Percentiles rank a stretch among this genome's conserved stretches.
phyloP scores from a whole-genome alignment of 1,140 invertebrate genomes.

The Apis mellifera region DNA sequence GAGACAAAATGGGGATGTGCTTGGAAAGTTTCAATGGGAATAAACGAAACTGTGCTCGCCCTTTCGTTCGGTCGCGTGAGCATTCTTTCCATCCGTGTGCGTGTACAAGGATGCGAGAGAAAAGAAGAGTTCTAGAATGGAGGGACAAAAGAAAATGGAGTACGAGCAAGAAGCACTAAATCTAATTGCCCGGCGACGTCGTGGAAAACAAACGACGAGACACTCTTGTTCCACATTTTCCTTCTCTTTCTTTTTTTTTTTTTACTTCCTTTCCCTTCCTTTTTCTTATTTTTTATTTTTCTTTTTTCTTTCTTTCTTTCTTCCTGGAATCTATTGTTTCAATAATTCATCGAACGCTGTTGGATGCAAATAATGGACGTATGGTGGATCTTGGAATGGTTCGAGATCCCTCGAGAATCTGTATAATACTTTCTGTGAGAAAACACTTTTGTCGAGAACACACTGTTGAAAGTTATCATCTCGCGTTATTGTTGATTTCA shows the following conservation, averaged over 20 bases:
- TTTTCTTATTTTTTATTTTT: not conserved
- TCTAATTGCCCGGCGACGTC: conserved; percentile 52
- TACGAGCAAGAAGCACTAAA: conserved; percentile 53
- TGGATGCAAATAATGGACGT: not conserved
- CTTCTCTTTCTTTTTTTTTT: too few species aligned
- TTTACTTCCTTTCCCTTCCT: not conserved
- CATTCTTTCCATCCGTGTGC: conserved; percentile 47
- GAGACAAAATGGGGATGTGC: conserved; percentile 50
- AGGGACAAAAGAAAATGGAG: conserved; percentile 45
- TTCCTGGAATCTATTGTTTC: conserved; percentile 8
- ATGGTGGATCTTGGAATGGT: not conserved
- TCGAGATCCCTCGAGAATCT: not conserved
- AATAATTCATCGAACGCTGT: conserved; percentile 24
- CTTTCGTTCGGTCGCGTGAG: conserved; percentile 48
- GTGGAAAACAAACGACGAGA: conserved; percentile 36
- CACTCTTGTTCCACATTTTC: conserved; percentile 21
- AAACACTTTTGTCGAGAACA: too few species aligned
- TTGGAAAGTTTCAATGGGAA: conserved; percentile 52
- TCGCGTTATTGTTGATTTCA: too few species aligned
- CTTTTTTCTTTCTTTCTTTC: not conserved
- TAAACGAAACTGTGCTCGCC: conserved; percentile 51
- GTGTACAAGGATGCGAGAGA: conserved; percentile 42
- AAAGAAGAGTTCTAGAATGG: conserved; percentile 39
- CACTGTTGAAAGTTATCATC: too few species aligned
- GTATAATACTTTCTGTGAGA: not conserved